A percentile compares a stretch with the other conserved stretches of the same genome.
Conservation (phyloP, 1,140 invertebrate species). For the Lepidurus arcticus region DNA sequence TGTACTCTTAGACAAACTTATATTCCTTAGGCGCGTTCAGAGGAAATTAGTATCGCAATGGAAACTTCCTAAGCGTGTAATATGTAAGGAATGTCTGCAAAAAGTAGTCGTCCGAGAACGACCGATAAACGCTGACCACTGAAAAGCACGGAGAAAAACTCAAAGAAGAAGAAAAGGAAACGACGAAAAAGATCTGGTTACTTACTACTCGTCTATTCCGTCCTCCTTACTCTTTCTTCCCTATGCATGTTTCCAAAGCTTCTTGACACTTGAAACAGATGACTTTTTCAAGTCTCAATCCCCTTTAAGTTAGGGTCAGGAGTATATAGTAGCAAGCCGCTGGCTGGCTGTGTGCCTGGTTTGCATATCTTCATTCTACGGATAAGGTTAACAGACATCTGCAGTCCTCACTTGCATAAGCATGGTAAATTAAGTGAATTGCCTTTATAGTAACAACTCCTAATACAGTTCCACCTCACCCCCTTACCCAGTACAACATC, state of each 20-base stretch:
- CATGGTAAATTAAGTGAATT: not conserved
- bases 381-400: not conserved
- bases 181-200: not conserved
- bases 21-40: too few relatives aligned
- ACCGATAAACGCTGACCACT: not conserved
- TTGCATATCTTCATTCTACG: not conserved
- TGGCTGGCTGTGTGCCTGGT: not conserved
- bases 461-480: not conserved
- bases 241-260: not conserved
- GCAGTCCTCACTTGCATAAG: not conserved
- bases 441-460: not conserved
- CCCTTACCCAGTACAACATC: too few relatives aligned
- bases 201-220: not conserved
- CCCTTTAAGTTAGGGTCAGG: not conserved
- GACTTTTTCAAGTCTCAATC: not conserved
- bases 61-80: too few relatives aligned
- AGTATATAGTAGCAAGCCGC: not conserved
- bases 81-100: not conserved
- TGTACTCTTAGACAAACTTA: too few relatives aligned
- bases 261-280: constrained; percentile 14
- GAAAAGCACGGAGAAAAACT: not conserved
- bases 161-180: not conserved
- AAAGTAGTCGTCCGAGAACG: constrained; percentile 22
- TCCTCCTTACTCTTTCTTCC: not conserved
- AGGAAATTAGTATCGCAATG: too few relatives aligned